phyloP scores from a whole-genome alignment of 2,797 vertebrate species.

The Lophius americanus region DNA sequence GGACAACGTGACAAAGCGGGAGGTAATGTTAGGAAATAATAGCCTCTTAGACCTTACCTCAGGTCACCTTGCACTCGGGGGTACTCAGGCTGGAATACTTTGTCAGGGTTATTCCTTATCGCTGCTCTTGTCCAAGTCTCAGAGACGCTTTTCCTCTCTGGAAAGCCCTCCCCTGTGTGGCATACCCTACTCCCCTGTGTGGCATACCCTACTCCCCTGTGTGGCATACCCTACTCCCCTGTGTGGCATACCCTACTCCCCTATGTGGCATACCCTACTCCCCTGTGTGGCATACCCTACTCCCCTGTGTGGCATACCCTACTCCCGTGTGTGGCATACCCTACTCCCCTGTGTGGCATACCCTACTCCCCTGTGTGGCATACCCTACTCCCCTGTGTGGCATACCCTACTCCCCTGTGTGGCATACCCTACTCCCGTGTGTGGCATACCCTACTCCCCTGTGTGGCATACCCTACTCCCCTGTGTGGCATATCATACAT shows the following conservation, averaged over 20 bases:
- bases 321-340: conserved; percentile 9
- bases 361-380: conserved; percentile 3
- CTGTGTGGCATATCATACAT: too few relatives aligned
- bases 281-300: conserved; percentile 5
- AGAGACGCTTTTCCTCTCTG: conserved; percentile 10
- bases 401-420: conserved; percentile 7
- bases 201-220: not conserved
- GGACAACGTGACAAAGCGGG: conserved; percentile 33
- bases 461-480: not conserved
- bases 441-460: conserved; percentile 2
- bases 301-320: not conserved
- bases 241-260: not conserved
- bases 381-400: not conserved
- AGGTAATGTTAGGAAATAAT: conserved; percentile 30
- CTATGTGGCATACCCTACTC: not conserved
- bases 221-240: conserved; percentile 1
- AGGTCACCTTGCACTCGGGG: conserved; percentile 17
- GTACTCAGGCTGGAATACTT: conserved; percentile 4
- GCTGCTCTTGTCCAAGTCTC: conserved; percentile 12
- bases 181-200: conserved; percentile 5
- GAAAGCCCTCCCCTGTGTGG: conserved; percentile 14
- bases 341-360: not conserved
- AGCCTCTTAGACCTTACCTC: conserved; percentile 14
- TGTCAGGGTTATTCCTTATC: conserved; percentile 26
- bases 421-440: not conserved